Percentiles rank a stretch among this genome's conserved stretches.
Conservation (phyloP, 2,113 vertebrate species). For the Lanius ludovicianus region DNA sequence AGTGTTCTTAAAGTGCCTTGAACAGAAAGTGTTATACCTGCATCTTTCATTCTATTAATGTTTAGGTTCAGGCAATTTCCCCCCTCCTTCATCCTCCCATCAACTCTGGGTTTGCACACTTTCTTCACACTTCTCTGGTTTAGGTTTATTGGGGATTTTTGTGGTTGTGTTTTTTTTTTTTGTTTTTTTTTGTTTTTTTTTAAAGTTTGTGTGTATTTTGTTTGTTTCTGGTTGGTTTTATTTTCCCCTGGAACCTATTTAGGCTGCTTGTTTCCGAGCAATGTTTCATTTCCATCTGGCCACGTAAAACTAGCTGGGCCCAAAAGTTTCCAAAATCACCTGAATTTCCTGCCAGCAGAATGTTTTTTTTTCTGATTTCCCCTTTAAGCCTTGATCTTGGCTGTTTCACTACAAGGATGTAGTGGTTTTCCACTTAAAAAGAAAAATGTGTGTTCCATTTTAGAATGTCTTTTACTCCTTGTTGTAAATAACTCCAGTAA, state of each 20-base stretch:
- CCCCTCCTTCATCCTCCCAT: neutral
- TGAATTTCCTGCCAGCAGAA: conserved; percentile 26
- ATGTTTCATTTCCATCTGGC: conserved; percentile 9
- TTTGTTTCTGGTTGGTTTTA: neutral
- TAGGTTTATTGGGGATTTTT: neutral
- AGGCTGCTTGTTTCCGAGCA: neutral
- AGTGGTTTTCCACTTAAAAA: conserved; percentile 28
- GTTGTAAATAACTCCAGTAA: conserved; percentile 32
- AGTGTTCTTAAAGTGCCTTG: neutral
- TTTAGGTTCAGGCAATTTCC: neutral
- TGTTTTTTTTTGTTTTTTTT: neutral
- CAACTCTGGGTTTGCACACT: neutral
- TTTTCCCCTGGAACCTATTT: neutral
- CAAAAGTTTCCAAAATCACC: conserved; percentile 22
- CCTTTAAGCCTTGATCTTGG: neutral
- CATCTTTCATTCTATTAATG: neutral
- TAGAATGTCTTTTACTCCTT: conserved; percentile 4
- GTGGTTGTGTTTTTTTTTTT: too few species aligned
- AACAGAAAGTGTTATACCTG: neutral
- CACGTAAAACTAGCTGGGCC: neutral
- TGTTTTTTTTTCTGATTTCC: neutral
- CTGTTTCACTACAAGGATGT: neutral
- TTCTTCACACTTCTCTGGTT: neutral
- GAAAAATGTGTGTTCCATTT: conserved; percentile 30
- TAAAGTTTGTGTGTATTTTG: neutral